Conservation (phyloP, 2,113 vertebrate genomes). For the Tenrec ecaudatus region DNA sequence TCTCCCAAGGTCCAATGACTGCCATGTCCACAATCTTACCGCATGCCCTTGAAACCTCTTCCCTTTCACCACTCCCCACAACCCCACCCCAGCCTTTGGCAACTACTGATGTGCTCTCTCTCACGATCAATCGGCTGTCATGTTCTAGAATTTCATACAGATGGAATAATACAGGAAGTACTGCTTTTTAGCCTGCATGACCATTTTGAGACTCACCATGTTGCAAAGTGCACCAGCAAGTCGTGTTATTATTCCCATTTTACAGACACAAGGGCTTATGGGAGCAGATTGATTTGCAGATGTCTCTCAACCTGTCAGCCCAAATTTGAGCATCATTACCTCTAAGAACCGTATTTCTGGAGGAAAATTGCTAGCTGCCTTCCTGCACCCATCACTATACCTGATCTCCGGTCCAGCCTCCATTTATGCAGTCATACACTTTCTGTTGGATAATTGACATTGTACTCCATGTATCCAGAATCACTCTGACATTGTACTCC, state of each 20-base stretch:
- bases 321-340: background rate
- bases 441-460: background rate
- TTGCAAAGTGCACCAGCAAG: background rate
- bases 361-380: background rate
- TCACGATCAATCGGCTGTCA: no score
- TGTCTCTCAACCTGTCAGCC: background rate
- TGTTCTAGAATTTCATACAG: background rate
- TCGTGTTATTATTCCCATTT: background rate
- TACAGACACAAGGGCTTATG: background rate
- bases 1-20: no score
- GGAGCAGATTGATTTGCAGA: background rate
- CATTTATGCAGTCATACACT: background rate
- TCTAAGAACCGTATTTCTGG: background rate
- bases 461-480: no score
- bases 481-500: background rate
- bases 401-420: background rate
- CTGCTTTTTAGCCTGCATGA: no score
- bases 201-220: background rate
- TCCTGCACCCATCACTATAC: background rate
- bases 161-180: no score
- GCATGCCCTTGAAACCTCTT: background rate
- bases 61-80: background rate
- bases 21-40: no score
- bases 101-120: background rate
- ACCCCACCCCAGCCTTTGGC: accelerated